Evolutionary conservation across 1,140 invertebrate species (phyloP), one percentile per base, ranked within the genome.

Genomic region (Danaus melanippus): DNA sequence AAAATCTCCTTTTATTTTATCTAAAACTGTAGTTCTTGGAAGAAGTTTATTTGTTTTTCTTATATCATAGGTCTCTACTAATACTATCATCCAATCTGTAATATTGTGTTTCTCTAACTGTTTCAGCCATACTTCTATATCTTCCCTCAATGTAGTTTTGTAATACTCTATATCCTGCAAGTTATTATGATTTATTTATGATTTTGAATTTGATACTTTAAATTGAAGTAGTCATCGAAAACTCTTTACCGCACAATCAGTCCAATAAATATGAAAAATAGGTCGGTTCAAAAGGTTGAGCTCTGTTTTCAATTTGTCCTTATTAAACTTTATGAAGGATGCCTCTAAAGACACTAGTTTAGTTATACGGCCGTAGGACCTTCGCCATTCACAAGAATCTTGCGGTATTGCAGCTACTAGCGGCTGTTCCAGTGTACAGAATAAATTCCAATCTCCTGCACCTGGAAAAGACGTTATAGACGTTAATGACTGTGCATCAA

Each of bases 241-340:
- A 40, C 10, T 68, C 87, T 90, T 90, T 89, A 96, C 95, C 65
- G 91, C 90, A 88, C 96, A 98, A 85, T 98, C 96, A 44, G 94
- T 97, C 93, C 96, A 97, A 87, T 94, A 99, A 51, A 96, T 96
- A 84, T 99, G 96, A 74, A 99, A 93, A 74, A 98, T 93, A 15
- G 96, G 95, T 62, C 94, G 92, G 60, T 94, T 92, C 46, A 96
- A 89, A 17, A 98, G 89, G 71, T 93, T 92, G 87, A 92, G 91
- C 62, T 94, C 93, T 48, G 89, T 84, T 11, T 92, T 91, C 17
- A 95, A 75, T 60, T 92, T 89, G 66, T 91, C 90, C 56, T 90
- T 89, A 60, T 90, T 91, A 84, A 96, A 97, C 53, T 94, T 93
- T 42, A 95, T 90, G 87, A 98, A 97, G 60, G 91, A 92, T 32